Conservation (phyloP, 1,140 invertebrate genomes). For the Trachymyrmex septentrionalis region DNA sequence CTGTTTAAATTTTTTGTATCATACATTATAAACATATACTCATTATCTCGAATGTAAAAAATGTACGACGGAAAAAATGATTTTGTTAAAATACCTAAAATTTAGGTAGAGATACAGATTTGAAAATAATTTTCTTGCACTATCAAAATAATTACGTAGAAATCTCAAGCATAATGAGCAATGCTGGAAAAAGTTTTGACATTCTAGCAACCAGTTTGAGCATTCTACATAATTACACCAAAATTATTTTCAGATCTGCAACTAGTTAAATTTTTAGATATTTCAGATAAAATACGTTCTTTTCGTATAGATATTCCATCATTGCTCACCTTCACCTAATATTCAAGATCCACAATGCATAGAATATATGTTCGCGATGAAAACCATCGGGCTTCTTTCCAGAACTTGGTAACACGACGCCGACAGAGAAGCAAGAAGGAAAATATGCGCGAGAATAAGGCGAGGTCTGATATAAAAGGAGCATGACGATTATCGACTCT, state of each 20-base stretch:
- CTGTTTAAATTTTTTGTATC: neutral
- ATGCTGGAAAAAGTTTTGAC: no score
- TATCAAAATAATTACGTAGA: no score
- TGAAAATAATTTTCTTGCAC: no score
- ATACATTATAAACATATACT: neutral
- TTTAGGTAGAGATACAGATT: no score
- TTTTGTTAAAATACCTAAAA: no score
- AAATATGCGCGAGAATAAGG: constrained; percentile 20
- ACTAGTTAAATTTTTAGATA: no score
- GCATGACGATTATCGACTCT: constrained; percentile 45
- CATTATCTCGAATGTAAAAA: neutral
- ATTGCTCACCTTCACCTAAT: neutral
- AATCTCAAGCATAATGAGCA: no score
- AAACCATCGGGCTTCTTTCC: constrained; percentile 27
- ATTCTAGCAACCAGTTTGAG: no score
- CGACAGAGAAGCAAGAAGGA: neutral
- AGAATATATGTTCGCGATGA: constrained; percentile 12
- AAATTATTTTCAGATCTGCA: no score
- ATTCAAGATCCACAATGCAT: constrained; percentile 33
- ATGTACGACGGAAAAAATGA: no score
- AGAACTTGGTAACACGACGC: constrained; percentile 22
- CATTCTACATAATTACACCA: no score
- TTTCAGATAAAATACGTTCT: no score
- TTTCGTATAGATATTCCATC: constrained; percentile 9
- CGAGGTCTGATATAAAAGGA: constrained; percentile 29